phyloP scores from a whole-genome alignment of 2,888 invertebrate genomes.

The Dorcus parallelipipedus region DNA sequence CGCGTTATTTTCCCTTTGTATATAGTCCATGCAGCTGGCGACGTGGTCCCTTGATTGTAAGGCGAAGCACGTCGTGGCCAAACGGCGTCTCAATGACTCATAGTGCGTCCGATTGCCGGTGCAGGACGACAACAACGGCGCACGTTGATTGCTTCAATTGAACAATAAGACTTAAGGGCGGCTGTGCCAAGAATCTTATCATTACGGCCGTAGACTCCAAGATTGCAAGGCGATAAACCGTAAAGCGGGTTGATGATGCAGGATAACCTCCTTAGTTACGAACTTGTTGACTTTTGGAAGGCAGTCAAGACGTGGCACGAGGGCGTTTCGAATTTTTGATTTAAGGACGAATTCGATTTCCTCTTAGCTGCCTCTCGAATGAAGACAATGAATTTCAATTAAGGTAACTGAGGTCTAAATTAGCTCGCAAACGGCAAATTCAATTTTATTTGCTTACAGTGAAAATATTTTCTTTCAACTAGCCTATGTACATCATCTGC shows the following conservation, averaged over 20 bases:
- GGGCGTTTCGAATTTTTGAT: not conserved
- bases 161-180: conserved; percentile 23
- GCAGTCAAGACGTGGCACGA: not conserved
- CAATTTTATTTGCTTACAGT: not conserved
- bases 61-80: conserved; percentile 50
- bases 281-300: conserved; percentile 30
- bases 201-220: conserved; percentile 24
- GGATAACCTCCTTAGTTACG: conserved; percentile 23
- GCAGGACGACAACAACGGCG: conserved; percentile 16
- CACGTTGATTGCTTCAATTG: conserved; percentile 27
- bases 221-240: conserved; percentile 28
- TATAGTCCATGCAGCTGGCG: not conserved
- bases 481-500: not conserved
- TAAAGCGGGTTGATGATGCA: conserved; percentile 25
- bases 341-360: conserved; percentile 1
- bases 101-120: conserved; percentile 67
- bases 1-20: not conserved
- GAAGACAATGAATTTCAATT: conserved; percentile 9
- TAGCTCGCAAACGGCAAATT: conserved; percentile 2
- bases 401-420: conserved; percentile 6
- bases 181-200: conserved; percentile 39
- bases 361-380: not conserved
- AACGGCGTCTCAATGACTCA: conserved; percentile 52
- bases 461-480: not conserved
- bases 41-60: conserved; percentile 18